Evolutionary conservation across 2,113 vertebrate species (phyloP).

Genomic region (Peromyscus maniculatus): DNA sequence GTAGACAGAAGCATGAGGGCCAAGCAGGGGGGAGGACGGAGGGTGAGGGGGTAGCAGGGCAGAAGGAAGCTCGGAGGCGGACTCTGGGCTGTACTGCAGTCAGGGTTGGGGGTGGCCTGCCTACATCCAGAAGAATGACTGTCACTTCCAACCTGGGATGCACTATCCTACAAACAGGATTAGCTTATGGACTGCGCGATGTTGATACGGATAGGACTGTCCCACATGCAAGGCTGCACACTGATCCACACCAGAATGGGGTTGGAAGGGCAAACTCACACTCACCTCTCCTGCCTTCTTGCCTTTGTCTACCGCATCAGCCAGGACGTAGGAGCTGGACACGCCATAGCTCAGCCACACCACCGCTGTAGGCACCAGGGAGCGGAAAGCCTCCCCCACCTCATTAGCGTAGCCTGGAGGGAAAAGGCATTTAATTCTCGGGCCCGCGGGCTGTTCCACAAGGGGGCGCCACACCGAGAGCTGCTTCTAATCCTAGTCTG

Average conservation of each 20-base stretch:
- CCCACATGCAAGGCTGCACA: background rate
- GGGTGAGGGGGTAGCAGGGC: background rate
- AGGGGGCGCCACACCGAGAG: background rate
- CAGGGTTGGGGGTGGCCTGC: background rate
- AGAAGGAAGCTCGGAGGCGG: background rate
- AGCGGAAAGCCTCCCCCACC: conserved; percentile 96
- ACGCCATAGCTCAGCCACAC: conserved; percentile 96
- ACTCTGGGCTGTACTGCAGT: background rate
- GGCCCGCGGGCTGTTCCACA: background rate
- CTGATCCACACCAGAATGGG: background rate
- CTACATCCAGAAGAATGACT: background rate
- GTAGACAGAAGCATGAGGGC: background rate
- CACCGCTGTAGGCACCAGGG: conserved; percentile 91
- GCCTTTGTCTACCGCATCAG: conserved; percentile 96
- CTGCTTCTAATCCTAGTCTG: background rate
- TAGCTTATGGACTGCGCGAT: background rate
- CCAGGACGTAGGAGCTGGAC: conserved; percentile 94
- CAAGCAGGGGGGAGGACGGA: background rate
- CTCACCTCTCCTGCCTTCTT: conserved; percentile 93
- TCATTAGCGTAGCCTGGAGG: conserved; percentile 96
- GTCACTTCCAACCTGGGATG: background rate
- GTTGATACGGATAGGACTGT: fast-evolving
- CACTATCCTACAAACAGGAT: background rate
- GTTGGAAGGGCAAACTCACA: conserved; percentile 12
- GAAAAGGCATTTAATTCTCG: background rate